A percentile compares a stretch with the other conserved stretches of the same genome.
Conservation (phyloP, 2,113 vertebrate genomes). For the Psilopsiagon aymara region DNA sequence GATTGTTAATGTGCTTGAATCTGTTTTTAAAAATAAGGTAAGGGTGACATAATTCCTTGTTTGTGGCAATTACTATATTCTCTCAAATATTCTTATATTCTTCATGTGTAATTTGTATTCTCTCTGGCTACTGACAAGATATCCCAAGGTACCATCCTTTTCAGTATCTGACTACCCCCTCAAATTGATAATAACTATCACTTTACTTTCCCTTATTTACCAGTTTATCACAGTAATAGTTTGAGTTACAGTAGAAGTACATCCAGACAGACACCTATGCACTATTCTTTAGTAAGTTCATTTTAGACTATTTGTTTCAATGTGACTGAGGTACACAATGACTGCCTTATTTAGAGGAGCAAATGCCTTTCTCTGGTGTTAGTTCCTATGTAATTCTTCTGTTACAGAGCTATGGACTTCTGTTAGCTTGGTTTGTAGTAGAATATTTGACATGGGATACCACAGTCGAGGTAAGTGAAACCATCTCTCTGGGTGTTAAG, state of each 20-base stretch:
- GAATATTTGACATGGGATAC: background rate
- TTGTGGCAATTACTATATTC: background rate
- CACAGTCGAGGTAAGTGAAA: background rate
- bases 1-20: slow-evolving; percentile 25
- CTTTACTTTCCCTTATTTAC: background rate
- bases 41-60: background rate
- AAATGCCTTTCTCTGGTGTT: background rate
- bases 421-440: background rate
- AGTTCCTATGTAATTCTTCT: background rate
- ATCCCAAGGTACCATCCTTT: background rate
- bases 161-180: background rate
- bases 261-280: background rate
- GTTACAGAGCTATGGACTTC: background rate
- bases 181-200: background rate
- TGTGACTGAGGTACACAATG: no score
- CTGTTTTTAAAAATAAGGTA: slow-evolving; percentile 33
- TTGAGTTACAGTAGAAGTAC: background rate
- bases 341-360: background rate
- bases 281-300: background rate
- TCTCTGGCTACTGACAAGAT: background rate
- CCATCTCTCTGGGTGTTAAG: background rate
- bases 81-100: background rate
- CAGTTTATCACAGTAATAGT: background rate
- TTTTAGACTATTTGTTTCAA: background rate
- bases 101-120: background rate